Percentiles rank a stretch among this genome's conserved stretches.
These are phyloP conservation scores for Pocillopora meandrina DNA, from an alignment of 92 coral and sea anemone species.

Conservation along the genomic window DNA sequence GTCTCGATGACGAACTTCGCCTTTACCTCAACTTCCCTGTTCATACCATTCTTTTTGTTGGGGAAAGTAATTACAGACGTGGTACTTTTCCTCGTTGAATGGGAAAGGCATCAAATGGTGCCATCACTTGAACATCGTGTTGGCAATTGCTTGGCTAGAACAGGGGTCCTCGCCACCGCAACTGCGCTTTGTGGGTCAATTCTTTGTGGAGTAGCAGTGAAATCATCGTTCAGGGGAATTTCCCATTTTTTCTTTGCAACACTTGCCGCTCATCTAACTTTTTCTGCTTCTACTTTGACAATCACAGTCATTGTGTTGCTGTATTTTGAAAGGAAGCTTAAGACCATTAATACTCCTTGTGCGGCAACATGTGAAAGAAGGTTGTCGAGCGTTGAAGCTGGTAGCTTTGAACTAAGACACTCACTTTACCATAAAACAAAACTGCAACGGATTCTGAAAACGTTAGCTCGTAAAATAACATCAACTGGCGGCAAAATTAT, in stretches of 20 bases:
- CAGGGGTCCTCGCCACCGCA: constrained; percentile 38
- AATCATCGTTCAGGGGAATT: constrained; percentile 44
- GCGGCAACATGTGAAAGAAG: not conserved
- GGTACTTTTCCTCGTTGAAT: constrained; percentile 30
- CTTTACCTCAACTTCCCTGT: constrained; percentile 24
- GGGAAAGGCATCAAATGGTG: constrained; percentile 17
- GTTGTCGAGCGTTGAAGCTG: not conserved
- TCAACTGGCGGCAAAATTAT: not conserved
- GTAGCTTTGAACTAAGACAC: not conserved
- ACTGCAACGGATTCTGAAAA: not conserved
- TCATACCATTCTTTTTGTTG: constrained; percentile 35
- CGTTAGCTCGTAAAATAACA: not conserved
- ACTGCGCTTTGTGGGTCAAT: constrained; percentile 18
- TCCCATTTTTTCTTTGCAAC: constrained; percentile 28
- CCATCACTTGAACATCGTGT: constrained; percentile 38
- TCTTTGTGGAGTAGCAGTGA: constrained; percentile 26
- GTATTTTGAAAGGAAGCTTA: not conserved
- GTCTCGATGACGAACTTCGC: constrained; percentile 24
- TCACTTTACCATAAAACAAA: constrained; percentile 12
- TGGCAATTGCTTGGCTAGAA: constrained; percentile 30
- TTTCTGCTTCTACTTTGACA: constrained; percentile 15
- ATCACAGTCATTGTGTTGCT: constrained; percentile 4
- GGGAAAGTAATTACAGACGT: constrained; percentile 33
- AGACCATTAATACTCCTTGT: not conserved
- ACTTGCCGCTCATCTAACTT: constrained; percentile 14